A percentile compares a stretch with the other conserved stretches of the same genome.
phyloP scores from a whole-genome alignment of 2,113 vertebrate species.

The Hucho hucho region DNA sequence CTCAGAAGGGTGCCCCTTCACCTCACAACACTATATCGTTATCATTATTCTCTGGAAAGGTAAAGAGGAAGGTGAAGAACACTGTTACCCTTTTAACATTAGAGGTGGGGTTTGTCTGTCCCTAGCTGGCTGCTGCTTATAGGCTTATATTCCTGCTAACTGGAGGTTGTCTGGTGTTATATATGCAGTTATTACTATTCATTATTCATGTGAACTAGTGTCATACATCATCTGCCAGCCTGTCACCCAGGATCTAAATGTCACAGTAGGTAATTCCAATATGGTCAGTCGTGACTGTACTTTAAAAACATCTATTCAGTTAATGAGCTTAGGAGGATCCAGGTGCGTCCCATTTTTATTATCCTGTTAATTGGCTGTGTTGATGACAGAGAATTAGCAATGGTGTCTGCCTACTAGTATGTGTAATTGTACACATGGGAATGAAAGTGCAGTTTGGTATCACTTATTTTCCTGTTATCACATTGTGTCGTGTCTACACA shows the following conservation, averaged over 20 bases:
- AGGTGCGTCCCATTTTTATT: slow-evolving; percentile 9
- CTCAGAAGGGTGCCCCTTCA: background rate
- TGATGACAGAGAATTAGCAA: slow-evolving; percentile 34
- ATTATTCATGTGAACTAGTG: too few relatives aligned
- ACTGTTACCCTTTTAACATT: too few relatives aligned
- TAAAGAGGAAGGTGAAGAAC: background rate
- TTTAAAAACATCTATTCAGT: background rate
- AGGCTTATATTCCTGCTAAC: too few relatives aligned
- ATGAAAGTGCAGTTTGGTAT: background rate
- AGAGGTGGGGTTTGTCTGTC: too few relatives aligned
- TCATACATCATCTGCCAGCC: too few relatives aligned
- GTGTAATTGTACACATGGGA: slow-evolving; percentile 34
- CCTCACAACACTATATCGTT: too few relatives aligned
- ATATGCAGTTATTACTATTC: too few relatives aligned
- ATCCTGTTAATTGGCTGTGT: slow-evolving; percentile 33
- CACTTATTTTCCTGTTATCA: too few relatives aligned
- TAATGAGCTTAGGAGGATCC: background rate
- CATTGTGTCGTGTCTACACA: too few relatives aligned
- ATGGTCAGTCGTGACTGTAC: background rate
- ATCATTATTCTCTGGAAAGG: too few relatives aligned
- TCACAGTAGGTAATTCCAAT: background rate
- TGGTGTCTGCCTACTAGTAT: background rate
- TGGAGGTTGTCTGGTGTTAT: background rate
- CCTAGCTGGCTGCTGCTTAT: too few relatives aligned
- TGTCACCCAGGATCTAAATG: background rate